Percentiles rank a stretch among this genome's conserved stretches.
phyloP scores from a whole-genome alignment of 2,797 vertebrate species.

The Gila robusta region DNA sequence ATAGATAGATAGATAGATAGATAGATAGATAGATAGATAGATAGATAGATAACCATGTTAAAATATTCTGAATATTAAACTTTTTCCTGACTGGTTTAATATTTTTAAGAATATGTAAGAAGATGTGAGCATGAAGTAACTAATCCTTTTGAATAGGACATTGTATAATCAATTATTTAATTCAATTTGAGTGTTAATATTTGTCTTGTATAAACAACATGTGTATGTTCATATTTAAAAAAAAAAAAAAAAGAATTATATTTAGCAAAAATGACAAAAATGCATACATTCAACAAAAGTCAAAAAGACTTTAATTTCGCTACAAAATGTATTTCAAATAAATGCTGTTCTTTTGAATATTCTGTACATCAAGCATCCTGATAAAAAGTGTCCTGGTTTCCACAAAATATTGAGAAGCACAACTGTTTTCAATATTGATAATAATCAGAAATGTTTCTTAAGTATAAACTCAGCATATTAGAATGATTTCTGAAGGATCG shows the following conservation, averaged over 20 bases:
- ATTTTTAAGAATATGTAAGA: not conserved
- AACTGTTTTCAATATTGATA: not conserved
- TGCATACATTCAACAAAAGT: not conserved
- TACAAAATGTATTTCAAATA: not conserved
- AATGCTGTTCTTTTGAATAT: not conserved
- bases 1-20: too few species aligned
- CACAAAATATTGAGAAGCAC: not conserved
- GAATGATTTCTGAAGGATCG: not conserved
- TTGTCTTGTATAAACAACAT: not conserved
- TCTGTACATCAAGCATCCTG: not conserved
- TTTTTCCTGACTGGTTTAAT: too few species aligned
- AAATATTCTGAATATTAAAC: not conserved
- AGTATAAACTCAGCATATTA: not conserved
- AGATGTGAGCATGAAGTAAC: not conserved
- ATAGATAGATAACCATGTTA: too few species aligned
- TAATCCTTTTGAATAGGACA: not conserved
- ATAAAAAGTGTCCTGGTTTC: not conserved
- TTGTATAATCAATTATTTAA: not conserved
- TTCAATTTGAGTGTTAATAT: not conserved
- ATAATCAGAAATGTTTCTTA: not conserved
- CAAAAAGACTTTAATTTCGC: not conserved
- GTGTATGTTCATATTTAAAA: not conserved
- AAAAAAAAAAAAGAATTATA: too few species aligned
- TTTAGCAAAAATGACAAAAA: not conserved
- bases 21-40: too few species aligned